These are phyloP conservation scores for Malacosoma neustria DNA, from an alignment of 2,888 invertebrate species.

Conservation along the genomic window DNA sequence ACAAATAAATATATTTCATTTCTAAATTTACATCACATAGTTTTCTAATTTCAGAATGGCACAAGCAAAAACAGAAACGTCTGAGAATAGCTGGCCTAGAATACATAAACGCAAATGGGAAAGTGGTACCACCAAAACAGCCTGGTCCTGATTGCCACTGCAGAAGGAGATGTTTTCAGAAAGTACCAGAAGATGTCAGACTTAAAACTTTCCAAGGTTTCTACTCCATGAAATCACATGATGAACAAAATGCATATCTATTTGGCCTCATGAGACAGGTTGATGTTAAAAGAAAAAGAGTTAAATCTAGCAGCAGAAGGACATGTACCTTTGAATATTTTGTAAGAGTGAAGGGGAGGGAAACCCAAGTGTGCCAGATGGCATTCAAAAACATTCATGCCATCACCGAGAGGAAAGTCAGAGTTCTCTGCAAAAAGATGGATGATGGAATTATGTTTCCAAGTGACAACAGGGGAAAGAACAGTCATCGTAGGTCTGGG, in stretches of 20 bases:
- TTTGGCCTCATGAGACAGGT: conserved; percentile 75
- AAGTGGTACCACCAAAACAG: conserved; percentile 69
- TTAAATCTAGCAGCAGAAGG: conserved; percentile 65
- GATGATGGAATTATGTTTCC: conserved; percentile 76
- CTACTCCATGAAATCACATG: conserved; percentile 72
- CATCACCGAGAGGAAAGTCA: conserved; percentile 71
- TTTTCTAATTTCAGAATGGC: conserved; percentile 62
- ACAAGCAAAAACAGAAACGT: conserved; percentile 74
- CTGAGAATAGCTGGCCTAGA: conserved; percentile 70
- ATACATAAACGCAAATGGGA: conserved; percentile 74
- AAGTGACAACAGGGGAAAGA: conserved; percentile 71
- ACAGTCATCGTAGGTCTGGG: conserved; percentile 66
- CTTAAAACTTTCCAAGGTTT: conserved; percentile 72
- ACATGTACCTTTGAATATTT: conserved; percentile 76
- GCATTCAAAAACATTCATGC: conserved; percentile 76
- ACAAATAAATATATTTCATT: not conserved
- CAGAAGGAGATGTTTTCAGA: conserved; percentile 66
- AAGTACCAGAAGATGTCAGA: conserved; percentile 64
- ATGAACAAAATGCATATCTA: conserved; percentile 75
- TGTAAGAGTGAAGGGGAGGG: conserved; percentile 68
- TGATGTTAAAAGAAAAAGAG: conserved; percentile 72
- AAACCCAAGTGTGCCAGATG: conserved; percentile 73
- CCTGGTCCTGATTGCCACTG: conserved; percentile 73
- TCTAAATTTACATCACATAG: not conserved
- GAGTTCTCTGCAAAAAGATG: conserved; percentile 74